phyloP scores from a whole-genome alignment of 2,113 vertebrate species.

The Gallinago undulata region DNA sequence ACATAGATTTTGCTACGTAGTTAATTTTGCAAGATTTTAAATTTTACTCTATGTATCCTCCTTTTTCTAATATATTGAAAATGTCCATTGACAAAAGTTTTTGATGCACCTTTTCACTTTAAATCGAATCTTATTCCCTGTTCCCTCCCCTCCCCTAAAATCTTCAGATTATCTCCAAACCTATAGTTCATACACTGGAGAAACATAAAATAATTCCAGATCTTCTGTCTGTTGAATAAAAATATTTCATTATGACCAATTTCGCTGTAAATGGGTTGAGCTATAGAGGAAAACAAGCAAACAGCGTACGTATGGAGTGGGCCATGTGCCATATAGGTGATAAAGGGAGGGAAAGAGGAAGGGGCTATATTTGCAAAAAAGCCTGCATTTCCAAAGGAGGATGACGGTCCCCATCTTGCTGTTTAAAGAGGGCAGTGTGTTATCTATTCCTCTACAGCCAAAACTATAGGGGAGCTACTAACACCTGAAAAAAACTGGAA shows the following conservation, averaged over 20 bases:
- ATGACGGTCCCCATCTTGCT: not conserved
- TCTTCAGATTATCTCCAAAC: not conserved
- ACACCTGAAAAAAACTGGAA: not conserved
- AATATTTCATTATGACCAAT: not conserved
- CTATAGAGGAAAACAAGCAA: not conserved
- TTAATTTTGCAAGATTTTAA: slow-evolving; percentile 16
- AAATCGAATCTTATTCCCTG: not conserved
- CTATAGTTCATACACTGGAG: not conserved
- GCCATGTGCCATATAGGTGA: rapidly evolving
- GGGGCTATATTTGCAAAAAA: not conserved
- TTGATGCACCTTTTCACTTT: not conserved
- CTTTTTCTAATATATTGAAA: not conserved
- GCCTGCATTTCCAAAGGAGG: not conserved
- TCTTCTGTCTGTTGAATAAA: not conserved
- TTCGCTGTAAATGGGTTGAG: not conserved
- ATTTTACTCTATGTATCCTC: not conserved
- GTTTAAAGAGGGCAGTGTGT: not conserved
- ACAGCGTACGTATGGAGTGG: rapidly evolving
- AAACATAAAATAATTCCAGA: not conserved
- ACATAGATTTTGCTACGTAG: not conserved
- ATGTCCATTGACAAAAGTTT: not conserved
- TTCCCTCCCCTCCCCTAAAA: not conserved
- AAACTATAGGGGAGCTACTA: not conserved
- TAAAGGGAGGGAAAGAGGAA: not conserved
- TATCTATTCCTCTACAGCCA: not conserved